Percentiles rank a stretch among this genome's conserved stretches.
Evolutionary conservation across 2,113 vertebrate species (phyloP).

Genomic region (Pontoporia blainvillei): DNA sequence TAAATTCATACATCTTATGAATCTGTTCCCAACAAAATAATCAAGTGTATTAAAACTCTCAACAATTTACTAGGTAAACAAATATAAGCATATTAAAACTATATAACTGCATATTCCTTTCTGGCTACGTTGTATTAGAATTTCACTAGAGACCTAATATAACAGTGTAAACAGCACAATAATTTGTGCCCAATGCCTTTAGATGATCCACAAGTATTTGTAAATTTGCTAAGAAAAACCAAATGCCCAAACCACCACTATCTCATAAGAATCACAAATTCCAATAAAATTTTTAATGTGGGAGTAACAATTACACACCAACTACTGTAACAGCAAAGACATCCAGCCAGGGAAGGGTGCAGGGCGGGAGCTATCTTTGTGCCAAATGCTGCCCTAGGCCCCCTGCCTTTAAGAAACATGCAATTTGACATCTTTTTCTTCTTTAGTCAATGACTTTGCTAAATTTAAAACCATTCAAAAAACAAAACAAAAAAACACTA

Average conservation of each 20-base stretch:
- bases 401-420: background rate
- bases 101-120: background rate
- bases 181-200: background rate
- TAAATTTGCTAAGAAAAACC: constrained; percentile 34
- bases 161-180: background rate
- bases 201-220: background rate
- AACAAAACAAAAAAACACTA: background rate
- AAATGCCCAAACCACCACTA: background rate
- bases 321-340: background rate
- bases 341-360: background rate
- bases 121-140: background rate
- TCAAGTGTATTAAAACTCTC: background rate
- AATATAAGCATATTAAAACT: background rate
- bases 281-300: background rate
- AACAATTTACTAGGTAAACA: constrained; percentile 11
- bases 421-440: background rate
- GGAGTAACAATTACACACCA: background rate
- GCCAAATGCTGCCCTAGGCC: background rate
- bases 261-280: background rate
- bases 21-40: constrained; percentile 12
- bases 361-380: background rate
- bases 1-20: background rate
- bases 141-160: background rate
- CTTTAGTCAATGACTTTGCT: background rate
- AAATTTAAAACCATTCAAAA: constrained; percentile 23